phyloP scores from a whole-genome alignment of 2,113 vertebrate species.

The Alectura lathami region DNA sequence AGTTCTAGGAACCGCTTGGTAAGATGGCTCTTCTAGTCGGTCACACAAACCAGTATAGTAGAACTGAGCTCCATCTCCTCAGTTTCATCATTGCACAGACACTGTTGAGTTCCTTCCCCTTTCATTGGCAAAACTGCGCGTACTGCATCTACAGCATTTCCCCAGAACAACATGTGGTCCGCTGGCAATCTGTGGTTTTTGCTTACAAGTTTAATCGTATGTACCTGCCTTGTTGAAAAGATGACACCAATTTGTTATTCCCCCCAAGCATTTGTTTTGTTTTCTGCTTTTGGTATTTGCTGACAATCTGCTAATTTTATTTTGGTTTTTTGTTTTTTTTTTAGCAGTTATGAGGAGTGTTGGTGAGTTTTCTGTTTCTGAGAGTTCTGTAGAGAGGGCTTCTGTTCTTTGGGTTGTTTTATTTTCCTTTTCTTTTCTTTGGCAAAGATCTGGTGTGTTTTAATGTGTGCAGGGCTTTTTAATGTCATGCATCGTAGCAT shows the following conservation, averaged over 20 bases:
- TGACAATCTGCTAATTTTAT: slow-evolving; percentile 79
- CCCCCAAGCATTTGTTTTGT: slow-evolving; percentile 60
- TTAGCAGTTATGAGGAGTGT: slow-evolving; percentile 97
- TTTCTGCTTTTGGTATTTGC: slow-evolving; percentile 73
- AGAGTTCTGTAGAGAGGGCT: slow-evolving; percentile 65
- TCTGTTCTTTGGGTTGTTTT: slow-evolving; percentile 60
- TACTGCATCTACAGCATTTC: neutral
- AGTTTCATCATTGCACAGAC: neutral
- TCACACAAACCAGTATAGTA: slow-evolving; percentile 2
- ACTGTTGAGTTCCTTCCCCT: neutral
- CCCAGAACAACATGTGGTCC: neutral
- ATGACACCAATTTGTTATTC: slow-evolving; percentile 27
- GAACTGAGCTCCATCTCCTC: neutral
- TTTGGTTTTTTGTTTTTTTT: slow-evolving; percentile 79
- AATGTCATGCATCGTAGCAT: slow-evolving; percentile 36
- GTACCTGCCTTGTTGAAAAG: neutral
- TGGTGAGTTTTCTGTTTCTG: slow-evolving; percentile 92
- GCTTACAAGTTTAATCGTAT: neutral
- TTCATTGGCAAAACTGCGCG: neutral
- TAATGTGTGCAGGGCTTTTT: slow-evolving; percentile 36
- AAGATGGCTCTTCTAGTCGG: neutral
- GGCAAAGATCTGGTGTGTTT: slow-evolving; percentile 52
- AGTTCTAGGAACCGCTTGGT: neutral
- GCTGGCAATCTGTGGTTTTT: slow-evolving; percentile 17
- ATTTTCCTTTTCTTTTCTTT: slow-evolving; percentile 28